Evolutionary conservation across 2,113 vertebrate species (phyloP).

Genomic region (Chloroceryle aenea): DNA sequence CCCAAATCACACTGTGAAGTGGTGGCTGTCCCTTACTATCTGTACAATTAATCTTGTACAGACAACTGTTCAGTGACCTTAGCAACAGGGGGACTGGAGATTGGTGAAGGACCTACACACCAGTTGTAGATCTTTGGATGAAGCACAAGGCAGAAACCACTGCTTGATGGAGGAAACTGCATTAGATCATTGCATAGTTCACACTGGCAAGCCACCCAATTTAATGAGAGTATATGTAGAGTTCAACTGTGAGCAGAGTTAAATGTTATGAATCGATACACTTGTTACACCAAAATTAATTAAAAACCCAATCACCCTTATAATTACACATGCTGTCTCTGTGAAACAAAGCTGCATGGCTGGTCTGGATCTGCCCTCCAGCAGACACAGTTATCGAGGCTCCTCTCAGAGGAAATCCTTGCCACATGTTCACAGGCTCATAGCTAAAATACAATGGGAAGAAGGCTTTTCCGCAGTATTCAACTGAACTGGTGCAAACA

Average conservation of each 20-base stretch:
- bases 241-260: conserved; percentile 9
- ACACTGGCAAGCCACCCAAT: neutral
- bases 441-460: neutral
- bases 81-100: neutral
- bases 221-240: neutral
- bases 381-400: neutral
- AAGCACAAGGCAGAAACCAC: neutral
- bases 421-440: neutral
- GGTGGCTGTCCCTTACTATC: neutral
- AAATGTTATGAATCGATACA: neutral
- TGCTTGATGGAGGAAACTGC: neutral
- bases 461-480: neutral
- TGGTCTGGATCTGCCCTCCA: neutral
- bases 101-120: neutral
- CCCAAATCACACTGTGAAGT: neutral
- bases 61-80: neutral
- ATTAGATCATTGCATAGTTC: neutral
- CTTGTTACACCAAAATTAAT: conserved; percentile 35
- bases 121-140: neutral
- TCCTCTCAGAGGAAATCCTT: neutral
- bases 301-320: conserved; percentile 30
- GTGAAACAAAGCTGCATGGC: neutral
- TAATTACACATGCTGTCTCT: conserved; percentile 13
- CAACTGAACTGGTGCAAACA: neutral
- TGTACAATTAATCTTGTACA: neutral